Conservation (phyloP, 1,140 invertebrate genomes). For the Pseudoatta argentina region DNA sequence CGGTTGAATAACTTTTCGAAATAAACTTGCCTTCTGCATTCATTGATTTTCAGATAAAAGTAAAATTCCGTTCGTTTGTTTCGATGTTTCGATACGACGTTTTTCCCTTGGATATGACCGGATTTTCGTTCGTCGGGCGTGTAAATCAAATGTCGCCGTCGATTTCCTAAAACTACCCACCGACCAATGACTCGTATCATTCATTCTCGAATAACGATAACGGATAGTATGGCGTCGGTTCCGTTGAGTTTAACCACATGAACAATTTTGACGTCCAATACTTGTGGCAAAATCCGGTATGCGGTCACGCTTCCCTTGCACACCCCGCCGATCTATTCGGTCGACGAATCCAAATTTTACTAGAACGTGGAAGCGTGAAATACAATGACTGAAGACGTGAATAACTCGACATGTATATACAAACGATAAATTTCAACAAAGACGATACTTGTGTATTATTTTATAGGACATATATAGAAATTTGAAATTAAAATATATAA, state of each 20-base stretch:
- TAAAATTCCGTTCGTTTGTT: slow-evolving; percentile 7
- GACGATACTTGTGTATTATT: too few species aligned
- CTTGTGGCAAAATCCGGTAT: background rate
- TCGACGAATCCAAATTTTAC: slow-evolving; percentile 26
- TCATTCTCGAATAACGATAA: slow-evolving; percentile 3
- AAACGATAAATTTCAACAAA: background rate
- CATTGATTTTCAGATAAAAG: background rate
- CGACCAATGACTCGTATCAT: slow-evolving; percentile 10
- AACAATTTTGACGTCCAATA: slow-evolving; percentile 49
- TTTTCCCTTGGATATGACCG: too few species aligned
- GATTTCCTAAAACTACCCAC: slow-evolving; percentile 18
- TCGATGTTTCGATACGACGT: background rate
- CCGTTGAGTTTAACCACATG: slow-evolving; percentile 19
- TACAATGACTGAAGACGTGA: background rate
- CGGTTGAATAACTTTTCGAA: slow-evolving; percentile 4
- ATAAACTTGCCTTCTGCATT: background rate
- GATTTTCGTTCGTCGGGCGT: background rate
- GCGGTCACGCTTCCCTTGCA: background rate
- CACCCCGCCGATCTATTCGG: background rate
- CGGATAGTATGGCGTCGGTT: background rate
- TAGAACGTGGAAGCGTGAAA: slow-evolving; percentile 1
- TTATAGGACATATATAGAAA: too few species aligned
- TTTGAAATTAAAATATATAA: background rate
- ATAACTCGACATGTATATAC: background rate
- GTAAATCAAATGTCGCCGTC: slow-evolving; percentile 24